Percentiles rank a stretch among this genome's conserved stretches.
Conservation (phyloP, 2,888 invertebrate genomes). For the Quadriops clusia region DNA sequence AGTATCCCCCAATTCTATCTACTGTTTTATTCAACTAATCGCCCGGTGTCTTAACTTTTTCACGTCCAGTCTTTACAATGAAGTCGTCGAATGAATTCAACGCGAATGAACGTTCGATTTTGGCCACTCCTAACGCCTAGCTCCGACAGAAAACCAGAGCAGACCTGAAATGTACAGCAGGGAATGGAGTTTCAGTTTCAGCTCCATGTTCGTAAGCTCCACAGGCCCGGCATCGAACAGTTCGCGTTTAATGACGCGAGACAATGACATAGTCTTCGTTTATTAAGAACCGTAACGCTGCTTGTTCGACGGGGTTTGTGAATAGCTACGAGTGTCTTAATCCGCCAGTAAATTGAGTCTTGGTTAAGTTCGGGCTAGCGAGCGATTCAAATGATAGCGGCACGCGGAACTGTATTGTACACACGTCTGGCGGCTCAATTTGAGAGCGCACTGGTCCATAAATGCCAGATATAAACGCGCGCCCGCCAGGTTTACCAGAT, state of each 20-base stretch:
- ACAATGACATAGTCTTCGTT: slow-evolving; percentile 40
- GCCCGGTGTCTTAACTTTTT: too few species aligned
- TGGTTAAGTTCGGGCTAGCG: slow-evolving; percentile 34
- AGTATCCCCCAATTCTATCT: too few species aligned
- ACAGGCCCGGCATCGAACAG: slow-evolving; percentile 30
- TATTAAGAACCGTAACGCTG: slow-evolving; percentile 40
- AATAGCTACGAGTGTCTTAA: slow-evolving; percentile 39
- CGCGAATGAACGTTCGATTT: too few species aligned
- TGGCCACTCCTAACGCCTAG: too few species aligned
- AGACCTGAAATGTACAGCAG: too few species aligned
- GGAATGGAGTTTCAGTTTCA: too few species aligned
- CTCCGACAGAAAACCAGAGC: too few species aligned
- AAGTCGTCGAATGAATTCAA: too few species aligned
- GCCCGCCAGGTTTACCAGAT: too few species aligned
- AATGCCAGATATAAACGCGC: slow-evolving; percentile 31
- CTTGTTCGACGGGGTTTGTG: slow-evolving; percentile 38
- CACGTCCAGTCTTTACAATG: too few species aligned
- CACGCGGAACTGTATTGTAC: slow-evolving; percentile 19
- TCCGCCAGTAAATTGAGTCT: slow-evolving; percentile 38
- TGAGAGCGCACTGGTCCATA: slow-evolving; percentile 30
- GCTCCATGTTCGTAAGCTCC: slow-evolving; percentile 34
- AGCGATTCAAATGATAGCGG: slow-evolving; percentile 28
- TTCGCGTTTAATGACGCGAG: slow-evolving; percentile 38
- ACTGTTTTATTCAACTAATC: too few species aligned
- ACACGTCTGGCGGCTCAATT: slow-evolving; percentile 28